Evolutionary conservation across 2,888 invertebrate species (phyloP), one percentile per base, ranked within the genome.

Genomic region (Lycophotia porphyrea): DNA sequence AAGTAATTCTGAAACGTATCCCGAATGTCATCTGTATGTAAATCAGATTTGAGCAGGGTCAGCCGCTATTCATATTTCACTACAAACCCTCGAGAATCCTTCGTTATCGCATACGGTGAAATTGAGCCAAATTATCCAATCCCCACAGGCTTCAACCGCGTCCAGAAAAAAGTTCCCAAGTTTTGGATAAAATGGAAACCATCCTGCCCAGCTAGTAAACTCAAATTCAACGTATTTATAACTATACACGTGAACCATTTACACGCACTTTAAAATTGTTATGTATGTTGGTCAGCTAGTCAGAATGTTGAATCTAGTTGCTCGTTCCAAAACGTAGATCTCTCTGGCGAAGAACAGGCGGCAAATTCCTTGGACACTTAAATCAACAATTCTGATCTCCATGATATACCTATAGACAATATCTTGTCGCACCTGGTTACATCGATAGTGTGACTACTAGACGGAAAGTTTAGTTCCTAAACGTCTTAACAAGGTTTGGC

Each of bases 31-130:
- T 69, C 39, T 34, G 52, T 68, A 69, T 39, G 52, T 74, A 66
- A 66, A 80, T 80, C 60, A 39, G 8, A 74, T 65, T 60, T 27
- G 39, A 13, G 60, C 27, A 60, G 31, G 65, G 66, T 74, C 47
- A 55, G 65, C 60, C 27, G 67, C 39, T 34, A 15, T 60, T 80
- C 27, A 66, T 70, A 80, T 74, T 66, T 70, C 60, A 66, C 34
- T 42, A 39, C 36, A 36, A 9, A 24, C 74, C 75, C 47, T 39
- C 11, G 31, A 44, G 36, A 15, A 39, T 52, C 39, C 39, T 36
- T 70, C 52, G 47, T 75, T 69, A 55, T 21, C 27, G 31, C 31
- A 66, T 34, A 69, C 60, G 64, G 63, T 18, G 9, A 42, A 74
- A 74, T 65, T 9, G 15, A 24, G 18, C 27, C 44, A 42, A 65